Evolutionary conservation across 2,113 vertebrate species (phyloP).

Genomic region (Psilopogon haemacephalus): DNA sequence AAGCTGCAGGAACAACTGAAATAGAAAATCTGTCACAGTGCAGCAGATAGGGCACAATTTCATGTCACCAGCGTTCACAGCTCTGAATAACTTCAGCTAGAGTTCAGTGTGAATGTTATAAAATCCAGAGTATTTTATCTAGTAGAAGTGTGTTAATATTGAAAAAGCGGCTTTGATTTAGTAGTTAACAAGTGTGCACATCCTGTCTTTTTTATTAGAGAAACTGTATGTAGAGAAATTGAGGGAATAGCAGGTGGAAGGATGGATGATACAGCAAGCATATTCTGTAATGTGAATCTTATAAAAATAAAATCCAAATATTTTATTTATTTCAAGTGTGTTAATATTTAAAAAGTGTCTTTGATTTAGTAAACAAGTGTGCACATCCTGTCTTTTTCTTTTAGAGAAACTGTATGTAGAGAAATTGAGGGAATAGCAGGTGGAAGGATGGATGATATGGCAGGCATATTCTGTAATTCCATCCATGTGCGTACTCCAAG

Average conservation of each 20-base stretch:
- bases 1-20: background rate
- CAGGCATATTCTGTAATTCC: background rate
- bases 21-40: background rate
- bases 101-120: constrained; percentile 23
- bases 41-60: background rate
- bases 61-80: background rate
- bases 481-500: background rate
- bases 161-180: constrained; percentile 14
- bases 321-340: too few species aligned
- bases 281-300: background rate
- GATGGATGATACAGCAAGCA: background rate
- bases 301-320: constrained; percentile 49
- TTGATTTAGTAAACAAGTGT: background rate
- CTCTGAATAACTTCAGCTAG: constrained; percentile 4
- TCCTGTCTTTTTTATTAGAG: background rate
- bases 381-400: background rate
- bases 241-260: background rate
- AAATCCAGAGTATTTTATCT: constrained; percentile 15
- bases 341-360: background rate
- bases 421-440: background rate
- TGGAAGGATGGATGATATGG: background rate
- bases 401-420: background rate
- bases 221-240: background rate
- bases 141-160: background rate
- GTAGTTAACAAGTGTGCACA: background rate